Evolutionary conservation across 1,140 invertebrate species (phyloP).

Genomic region (Stenopsyche tienmushanensis): DNA sequence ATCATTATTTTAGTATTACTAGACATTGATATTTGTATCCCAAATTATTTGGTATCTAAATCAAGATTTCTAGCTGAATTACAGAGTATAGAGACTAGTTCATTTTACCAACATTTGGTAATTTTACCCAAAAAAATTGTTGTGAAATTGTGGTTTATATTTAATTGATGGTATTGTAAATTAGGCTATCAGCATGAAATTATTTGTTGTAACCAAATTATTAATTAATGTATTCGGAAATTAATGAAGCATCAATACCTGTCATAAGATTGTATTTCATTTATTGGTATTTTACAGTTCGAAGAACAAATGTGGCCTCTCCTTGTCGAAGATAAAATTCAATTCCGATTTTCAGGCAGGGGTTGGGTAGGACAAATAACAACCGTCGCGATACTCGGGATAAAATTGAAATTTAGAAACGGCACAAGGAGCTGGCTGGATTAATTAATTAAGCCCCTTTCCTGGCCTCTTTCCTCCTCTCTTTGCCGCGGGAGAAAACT

Average conservation of each 20-base stretch:
- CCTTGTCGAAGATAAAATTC: conserved; percentile 7
- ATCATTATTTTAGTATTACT: too few species aligned
- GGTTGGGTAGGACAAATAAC: conserved; percentile 26
- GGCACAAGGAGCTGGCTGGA: conserved; percentile 21
- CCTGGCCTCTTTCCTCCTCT: conserved; percentile 3
- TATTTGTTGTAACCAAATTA: too few species aligned
- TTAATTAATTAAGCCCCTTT: conserved; percentile 36
- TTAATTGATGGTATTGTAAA: too few species aligned
- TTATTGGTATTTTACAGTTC: not conserved
- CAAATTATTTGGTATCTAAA: too few species aligned
- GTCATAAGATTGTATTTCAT: not conserved
- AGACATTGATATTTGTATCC: too few species aligned
- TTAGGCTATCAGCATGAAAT: too few species aligned
- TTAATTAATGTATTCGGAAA: too few species aligned
- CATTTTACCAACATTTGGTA: too few species aligned
- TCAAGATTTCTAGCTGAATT: too few species aligned
- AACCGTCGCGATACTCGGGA: conserved; percentile 17
- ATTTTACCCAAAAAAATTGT: too few species aligned
- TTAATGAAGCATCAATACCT: not conserved
- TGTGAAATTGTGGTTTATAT: too few species aligned
- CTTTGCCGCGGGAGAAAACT: not conserved
- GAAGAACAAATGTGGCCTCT: not conserved
- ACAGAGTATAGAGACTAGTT: too few species aligned
- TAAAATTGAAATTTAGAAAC: conserved; percentile 36
- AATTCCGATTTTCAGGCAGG: conserved; percentile 2